These are phyloP conservation scores for Lampropteryx suffumata DNA, from an alignment of 2,888 invertebrate species.

Conservation along the genomic window DNA sequence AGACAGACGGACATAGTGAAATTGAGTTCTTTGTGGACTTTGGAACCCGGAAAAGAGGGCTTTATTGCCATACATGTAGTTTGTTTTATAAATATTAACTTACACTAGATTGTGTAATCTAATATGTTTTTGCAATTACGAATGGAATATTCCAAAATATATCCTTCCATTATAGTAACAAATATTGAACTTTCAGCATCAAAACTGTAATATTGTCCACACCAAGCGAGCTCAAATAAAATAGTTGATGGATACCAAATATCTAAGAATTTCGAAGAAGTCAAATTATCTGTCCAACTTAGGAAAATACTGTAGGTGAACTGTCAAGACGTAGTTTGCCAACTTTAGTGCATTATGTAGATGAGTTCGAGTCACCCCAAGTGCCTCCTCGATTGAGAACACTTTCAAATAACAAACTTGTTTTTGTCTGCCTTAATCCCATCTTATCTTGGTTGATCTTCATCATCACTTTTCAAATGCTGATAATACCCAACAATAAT, in stretches of 20 bases:
- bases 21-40: no score
- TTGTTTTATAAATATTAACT: no score
- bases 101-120: no score
- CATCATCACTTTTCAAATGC: no score
- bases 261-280: not conserved
- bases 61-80: no score
- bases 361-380: slow-evolving; percentile 1
- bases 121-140: not conserved
- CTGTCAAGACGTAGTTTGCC: slow-evolving; percentile 4
- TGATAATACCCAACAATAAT: no score
- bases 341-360: slow-evolving; percentile 21
- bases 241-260: not conserved
- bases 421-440: no score
- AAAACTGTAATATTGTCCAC: slow-evolving; percentile 17
- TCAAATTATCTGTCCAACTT: slow-evolving; percentile 3
- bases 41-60: no score
- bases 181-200: slow-evolving; percentile 10
- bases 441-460: no score
- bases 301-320: slow-evolving; percentile 4
- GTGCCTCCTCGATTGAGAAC: no score
- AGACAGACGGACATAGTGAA: no score
- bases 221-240: slow-evolving; percentile 9
- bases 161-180: not conserved
- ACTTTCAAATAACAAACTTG: no score
- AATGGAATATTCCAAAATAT: not conserved